Conservation (phyloP, 1,140 invertebrate species). For the Orius insidiosus region DNA sequence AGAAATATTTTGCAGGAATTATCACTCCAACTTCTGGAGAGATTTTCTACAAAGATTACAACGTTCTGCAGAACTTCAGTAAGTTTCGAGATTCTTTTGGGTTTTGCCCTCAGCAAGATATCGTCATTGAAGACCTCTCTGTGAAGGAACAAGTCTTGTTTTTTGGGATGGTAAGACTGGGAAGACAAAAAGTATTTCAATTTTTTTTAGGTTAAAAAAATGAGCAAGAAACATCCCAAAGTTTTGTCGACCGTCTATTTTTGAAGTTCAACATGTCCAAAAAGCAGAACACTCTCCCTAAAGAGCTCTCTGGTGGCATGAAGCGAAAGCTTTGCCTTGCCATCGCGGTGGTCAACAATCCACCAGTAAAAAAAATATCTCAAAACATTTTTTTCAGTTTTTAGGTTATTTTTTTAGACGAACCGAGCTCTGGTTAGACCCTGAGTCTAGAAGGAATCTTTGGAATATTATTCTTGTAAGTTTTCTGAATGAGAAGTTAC, state of each 20-base stretch:
- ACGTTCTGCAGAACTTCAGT: slow-evolving; percentile 37
- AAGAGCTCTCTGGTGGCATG: slow-evolving; percentile 47
- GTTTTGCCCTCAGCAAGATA: slow-evolving; percentile 49
- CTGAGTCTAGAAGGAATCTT: slow-evolving; percentile 35
- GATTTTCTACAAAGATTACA: slow-evolving; percentile 44
- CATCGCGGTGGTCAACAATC: slow-evolving; percentile 37
- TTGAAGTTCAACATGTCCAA: background rate
- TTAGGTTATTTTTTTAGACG: slow-evolving; percentile 57
- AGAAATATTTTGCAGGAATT: slow-evolving; percentile 43
- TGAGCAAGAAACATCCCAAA: background rate
- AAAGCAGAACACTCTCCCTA: slow-evolving; percentile 21
- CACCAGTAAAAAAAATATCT: slow-evolving; percentile 23
- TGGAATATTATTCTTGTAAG: slow-evolving; percentile 33
- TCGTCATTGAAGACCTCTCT: slow-evolving; percentile 41
- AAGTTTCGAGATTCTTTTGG: slow-evolving; percentile 35
- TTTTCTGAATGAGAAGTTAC: no score
- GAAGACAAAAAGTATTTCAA: no score
- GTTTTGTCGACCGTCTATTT: background rate
- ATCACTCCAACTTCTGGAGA: slow-evolving; percentile 48
- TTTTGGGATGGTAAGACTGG: slow-evolving; percentile 30
- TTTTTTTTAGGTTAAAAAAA: background rate
- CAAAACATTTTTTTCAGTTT: background rate
- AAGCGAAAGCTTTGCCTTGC: slow-evolving; percentile 46
- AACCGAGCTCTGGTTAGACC: slow-evolving; percentile 35
- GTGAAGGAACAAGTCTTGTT: slow-evolving; percentile 43